Evolutionary conservation across 2,797 vertebrate genomes (phyloP), one percentile per base, ranked within the genome.

Genomic region (Tympanoctomys barrerae): DNA sequence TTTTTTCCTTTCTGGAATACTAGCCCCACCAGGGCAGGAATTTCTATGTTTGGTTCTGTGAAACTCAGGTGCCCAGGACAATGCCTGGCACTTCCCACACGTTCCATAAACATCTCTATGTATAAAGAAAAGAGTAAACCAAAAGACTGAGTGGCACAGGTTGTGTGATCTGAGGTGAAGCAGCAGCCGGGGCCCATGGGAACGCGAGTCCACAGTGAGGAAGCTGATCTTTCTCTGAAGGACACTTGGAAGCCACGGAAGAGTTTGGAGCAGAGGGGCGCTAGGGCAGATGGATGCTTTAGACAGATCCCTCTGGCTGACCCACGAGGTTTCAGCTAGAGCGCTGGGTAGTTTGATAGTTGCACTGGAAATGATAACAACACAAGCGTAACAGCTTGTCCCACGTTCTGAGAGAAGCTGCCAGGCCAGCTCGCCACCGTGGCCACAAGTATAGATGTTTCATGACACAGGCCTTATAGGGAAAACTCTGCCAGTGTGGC

Each of bases 141-240:
- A 18, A 70, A 75, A 49, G 52, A 24, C 36, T 14, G 26, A 26
- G 46, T 33, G 61, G 52, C 2, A 39, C 80, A 1, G 9, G 33
- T 13, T 2, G 19, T 13, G 22, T 11, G 70, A 21, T 46, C 62
- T 79, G 70, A 96, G 62, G 73, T 7, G 61, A 54, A 36, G 49
- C 42, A 31, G n/a, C 2, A 0, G 4, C 64, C 92, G 77, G 78
- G 70, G 71, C 49, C 33, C 0, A 1, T 16, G 3, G 89, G 59
- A 59, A 16, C 59, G 46, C 6, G 89, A 79, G 36, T 84, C 46
- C 75, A 61, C 39, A 39, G 4, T 70, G 64, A 91, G 83, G 31
- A 83, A 8, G 33, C 31, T 28, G 59, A 21, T 81, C 68, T 79
- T 80, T 85, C 88, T 91, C 31, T n/a, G 92, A 88, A 88, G 57